phyloP scores from a whole-genome alignment of 2,113 vertebrate genomes.

The Actinemys pallida region DNA sequence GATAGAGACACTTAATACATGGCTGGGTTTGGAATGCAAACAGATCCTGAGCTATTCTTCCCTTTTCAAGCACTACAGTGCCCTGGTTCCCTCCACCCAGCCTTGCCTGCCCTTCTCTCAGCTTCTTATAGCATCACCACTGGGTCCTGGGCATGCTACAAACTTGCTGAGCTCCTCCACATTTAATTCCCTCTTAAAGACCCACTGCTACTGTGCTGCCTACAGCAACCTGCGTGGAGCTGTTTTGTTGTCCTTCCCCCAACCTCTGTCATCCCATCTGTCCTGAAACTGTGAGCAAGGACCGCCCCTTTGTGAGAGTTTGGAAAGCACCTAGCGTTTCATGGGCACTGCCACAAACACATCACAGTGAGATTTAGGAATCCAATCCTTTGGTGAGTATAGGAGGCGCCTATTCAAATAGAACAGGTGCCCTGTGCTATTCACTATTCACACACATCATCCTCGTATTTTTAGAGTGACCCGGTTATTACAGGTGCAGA shows the following conservation, averaged over 20 bases:
- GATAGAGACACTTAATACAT: neutral
- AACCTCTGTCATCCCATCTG: neutral
- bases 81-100: neutral
- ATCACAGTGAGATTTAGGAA: neutral
- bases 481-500: neutral
- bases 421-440: neutral
- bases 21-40: neutral
- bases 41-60: neutral
- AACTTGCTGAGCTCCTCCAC: neutral
- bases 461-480: neutral
- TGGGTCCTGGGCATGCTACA: neutral
- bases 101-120: neutral
- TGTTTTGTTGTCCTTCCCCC: neutral
- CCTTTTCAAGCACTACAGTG: neutral
- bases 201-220: rapidly evolving
- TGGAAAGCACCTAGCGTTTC: neutral
- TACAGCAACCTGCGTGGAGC: neutral
- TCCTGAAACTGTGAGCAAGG: neutral
- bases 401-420: neutral
- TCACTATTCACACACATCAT: neutral
- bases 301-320: neutral
- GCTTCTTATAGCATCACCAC: neutral
- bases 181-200: neutral
- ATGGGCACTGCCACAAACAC: neutral
- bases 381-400: neutral